A percentile compares a stretch with the other conserved stretches of the same genome.
Conservation (phyloP, 2,797 vertebrate genomes). For the Oreochromis grahami region DNA sequence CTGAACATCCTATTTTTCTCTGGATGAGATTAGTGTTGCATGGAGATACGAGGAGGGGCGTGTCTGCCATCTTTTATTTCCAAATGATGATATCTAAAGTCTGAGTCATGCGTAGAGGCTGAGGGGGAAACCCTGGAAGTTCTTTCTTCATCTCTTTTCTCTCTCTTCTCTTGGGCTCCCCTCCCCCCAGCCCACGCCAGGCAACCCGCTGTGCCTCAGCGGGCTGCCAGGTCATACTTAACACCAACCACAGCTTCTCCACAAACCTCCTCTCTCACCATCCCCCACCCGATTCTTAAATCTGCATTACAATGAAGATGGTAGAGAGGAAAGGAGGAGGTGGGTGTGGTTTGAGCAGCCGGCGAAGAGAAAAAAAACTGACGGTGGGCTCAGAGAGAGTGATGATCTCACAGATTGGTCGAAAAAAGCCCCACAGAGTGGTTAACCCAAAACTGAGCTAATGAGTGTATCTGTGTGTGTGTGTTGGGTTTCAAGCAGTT, state of each 20-base stretch:
- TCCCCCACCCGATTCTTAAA: slow-evolving; percentile 53
- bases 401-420: slow-evolving; percentile 44
- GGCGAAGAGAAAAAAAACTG: neutral
- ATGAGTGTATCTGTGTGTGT: neutral
- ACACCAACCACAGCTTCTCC: slow-evolving; percentile 53
- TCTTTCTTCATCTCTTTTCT: slow-evolving; percentile 24
- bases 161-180: neutral
- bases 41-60: neutral
- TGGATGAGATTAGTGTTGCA: slow-evolving; percentile 23
- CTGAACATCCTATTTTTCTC: slow-evolving; percentile 18
- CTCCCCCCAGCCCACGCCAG: slow-evolving; percentile 28
- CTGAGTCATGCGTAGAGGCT: slow-evolving; percentile 53
- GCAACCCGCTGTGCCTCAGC: slow-evolving; percentile 54
- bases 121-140: slow-evolving; percentile 5
- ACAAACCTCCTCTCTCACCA: slow-evolving; percentile 36
- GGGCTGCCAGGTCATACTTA: slow-evolving; percentile 60
- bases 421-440: neutral
- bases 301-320: slow-evolving; percentile 70
- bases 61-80: slow-evolving; percentile 15
- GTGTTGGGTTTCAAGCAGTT: neutral
- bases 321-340: neutral
- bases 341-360: neutral
- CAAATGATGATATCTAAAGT: slow-evolving; percentile 46
- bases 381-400: slow-evolving; percentile 33
- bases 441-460: slow-evolving; percentile 23